These are phyloP conservation scores for Pontoporia blainvillei DNA, from an alignment of 2,113 vertebrate genomes.

Conservation along the genomic window DNA sequence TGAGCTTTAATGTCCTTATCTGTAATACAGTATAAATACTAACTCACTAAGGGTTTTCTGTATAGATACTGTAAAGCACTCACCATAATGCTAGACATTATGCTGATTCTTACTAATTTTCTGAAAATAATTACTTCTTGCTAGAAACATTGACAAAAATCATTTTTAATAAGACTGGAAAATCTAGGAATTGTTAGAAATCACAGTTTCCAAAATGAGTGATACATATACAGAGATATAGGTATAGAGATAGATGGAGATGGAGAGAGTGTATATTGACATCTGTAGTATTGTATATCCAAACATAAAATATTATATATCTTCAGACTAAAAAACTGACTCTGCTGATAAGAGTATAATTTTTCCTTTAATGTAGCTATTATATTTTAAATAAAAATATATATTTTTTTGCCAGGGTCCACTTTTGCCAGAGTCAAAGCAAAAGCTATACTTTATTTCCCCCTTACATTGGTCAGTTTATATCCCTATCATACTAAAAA, in stretches of 20 bases:
- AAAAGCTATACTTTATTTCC: background rate
- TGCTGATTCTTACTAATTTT: background rate
- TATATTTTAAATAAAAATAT: background rate
- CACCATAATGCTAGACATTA: background rate
- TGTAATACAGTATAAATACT: background rate
- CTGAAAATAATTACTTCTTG: conserved; percentile 1
- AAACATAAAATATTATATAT: background rate
- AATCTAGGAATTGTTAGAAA: background rate
- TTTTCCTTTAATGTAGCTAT: background rate
- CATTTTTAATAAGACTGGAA: background rate
- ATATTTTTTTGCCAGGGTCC: background rate
- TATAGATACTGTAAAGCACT: background rate
- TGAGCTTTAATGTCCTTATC: background rate
- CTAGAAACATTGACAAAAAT: background rate
- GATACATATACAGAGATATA: background rate
- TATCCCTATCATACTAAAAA: background rate
- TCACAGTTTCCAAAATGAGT: background rate
- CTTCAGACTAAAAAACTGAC: background rate
- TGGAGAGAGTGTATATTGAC: background rate
- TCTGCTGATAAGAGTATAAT: background rate
- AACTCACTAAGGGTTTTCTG: background rate
- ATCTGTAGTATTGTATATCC: background rate
- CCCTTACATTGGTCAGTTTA: background rate
- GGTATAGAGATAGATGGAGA: background rate
- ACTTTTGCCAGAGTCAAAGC: background rate